Evolutionary conservation across 2,113 vertebrate genomes (phyloP).

Genomic region (Forbesichthys agassizii): DNA sequence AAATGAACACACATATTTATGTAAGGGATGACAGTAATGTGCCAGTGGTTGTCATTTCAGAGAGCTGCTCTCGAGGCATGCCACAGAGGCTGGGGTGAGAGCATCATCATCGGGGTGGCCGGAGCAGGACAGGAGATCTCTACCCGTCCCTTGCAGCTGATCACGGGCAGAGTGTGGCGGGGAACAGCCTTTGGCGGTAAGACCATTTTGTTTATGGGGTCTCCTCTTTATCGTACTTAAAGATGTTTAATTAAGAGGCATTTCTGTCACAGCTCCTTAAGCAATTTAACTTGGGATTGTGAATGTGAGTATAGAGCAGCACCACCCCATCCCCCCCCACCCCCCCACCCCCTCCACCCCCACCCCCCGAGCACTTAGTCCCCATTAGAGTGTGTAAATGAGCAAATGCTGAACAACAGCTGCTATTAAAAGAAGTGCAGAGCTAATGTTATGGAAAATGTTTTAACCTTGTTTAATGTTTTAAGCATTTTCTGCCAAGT

Average conservation of each 20-base stretch:
- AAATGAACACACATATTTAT: not conserved
- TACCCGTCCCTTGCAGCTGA: slow-evolving; percentile 82
- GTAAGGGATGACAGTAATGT: not conserved
- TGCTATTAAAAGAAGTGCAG: no score
- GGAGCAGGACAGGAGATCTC: slow-evolving; percentile 79
- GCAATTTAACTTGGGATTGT: not conserved
- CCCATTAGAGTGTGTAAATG: not conserved
- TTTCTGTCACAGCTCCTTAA: no score
- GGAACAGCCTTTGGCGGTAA: slow-evolving; percentile 88
- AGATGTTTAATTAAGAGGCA: not conserved
- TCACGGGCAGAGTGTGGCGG: slow-evolving; percentile 85
- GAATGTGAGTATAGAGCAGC: not conserved
- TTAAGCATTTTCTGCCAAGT: no score
- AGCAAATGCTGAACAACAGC: no score
- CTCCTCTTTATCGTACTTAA: not conserved
- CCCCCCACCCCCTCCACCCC: no score
- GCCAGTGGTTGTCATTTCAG: slow-evolving; percentile 59
- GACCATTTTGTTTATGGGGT: slow-evolving; percentile 4
- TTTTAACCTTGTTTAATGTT: no score
- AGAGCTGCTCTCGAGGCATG: slow-evolving; percentile 82
- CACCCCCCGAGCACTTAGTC: not conserved
- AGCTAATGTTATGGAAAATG: no score
- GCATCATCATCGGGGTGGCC: slow-evolving; percentile 83
- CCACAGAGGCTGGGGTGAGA: slow-evolving; percentile 81
- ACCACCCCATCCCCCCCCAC: not conserved